Percentiles rank a stretch among this genome's conserved stretches.
Evolutionary conservation across 2,113 vertebrate genomes (phyloP).

Genomic region (Sylvilagus bachmani): DNA sequence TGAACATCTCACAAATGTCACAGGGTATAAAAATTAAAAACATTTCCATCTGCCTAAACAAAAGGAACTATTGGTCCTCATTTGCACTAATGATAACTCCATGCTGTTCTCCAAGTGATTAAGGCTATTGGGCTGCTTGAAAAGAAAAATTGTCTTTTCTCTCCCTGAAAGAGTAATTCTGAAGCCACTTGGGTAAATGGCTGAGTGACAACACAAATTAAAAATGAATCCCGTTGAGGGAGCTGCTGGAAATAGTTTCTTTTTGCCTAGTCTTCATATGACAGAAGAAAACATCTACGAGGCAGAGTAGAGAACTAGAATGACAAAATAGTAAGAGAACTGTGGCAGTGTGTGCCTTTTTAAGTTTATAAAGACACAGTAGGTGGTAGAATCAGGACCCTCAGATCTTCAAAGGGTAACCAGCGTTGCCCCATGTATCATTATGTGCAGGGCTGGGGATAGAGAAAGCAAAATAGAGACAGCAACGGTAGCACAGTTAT

Average conservation of each 20-base stretch:
- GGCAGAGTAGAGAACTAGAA: background rate
- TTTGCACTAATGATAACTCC: slow-evolving; percentile 22
- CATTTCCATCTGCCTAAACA: slow-evolving; percentile 81
- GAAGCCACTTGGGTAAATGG: background rate
- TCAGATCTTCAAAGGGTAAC: background rate
- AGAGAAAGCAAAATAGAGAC: background rate
- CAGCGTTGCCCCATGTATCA: background rate
- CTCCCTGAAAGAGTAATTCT: slow-evolving; percentile 6
- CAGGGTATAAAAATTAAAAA: slow-evolving; percentile 79
- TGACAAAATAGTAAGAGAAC: background rate
- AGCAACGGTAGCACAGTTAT: background rate
- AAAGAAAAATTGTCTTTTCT: slow-evolving; percentile 51
- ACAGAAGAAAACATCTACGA: background rate
- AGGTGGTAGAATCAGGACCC: background rate
- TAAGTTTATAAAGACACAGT: background rate
- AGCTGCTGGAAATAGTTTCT: background rate
- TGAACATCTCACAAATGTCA: slow-evolving; percentile 80
- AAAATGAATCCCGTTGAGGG: background rate
- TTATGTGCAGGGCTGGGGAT: background rate
- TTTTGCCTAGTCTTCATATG: background rate
- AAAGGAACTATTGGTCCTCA: slow-evolving; percentile 56
- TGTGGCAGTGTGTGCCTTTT: background rate
- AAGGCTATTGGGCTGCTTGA: background rate
- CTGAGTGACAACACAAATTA: slow-evolving; percentile 24
- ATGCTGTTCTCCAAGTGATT: slow-evolving; percentile 63